phyloP scores from a whole-genome alignment of 2,113 vertebrate species.

The Labeo catla region DNA sequence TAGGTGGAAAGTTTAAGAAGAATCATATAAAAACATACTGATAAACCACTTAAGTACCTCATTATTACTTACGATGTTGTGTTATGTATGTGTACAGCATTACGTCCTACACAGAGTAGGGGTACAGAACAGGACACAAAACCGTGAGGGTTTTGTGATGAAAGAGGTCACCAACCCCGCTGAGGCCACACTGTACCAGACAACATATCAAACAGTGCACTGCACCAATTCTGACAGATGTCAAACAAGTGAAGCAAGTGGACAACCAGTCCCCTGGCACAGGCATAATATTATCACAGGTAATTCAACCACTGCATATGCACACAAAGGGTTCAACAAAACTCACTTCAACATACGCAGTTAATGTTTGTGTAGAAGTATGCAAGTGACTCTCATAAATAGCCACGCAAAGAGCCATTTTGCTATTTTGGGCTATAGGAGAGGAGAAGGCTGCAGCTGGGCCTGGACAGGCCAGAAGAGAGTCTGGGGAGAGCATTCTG shows the following conservation, averaged over 20 bases:
- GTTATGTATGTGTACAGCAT: slow-evolving; percentile 36
- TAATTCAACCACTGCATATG: neutral
- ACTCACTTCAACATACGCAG: neutral
- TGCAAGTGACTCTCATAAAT: neutral
- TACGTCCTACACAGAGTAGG: slow-evolving; percentile 37
- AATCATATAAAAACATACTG: neutral
- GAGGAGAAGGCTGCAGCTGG: slow-evolving; percentile 18
- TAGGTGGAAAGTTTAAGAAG: slow-evolving; percentile 7
- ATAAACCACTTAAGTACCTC: neutral
- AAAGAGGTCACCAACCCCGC: slow-evolving; percentile 60
- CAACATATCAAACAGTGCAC: slow-evolving; percentile 52
- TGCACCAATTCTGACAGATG: rapidly evolving
- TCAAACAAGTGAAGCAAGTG: neutral
- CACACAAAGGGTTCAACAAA: neutral
- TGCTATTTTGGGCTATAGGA: slow-evolving; percentile 54
- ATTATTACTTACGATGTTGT: neutral
- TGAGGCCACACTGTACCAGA: slow-evolving; percentile 27
- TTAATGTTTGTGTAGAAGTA: neutral
- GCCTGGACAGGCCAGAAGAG: slow-evolving; percentile 23
- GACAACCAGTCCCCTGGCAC: slow-evolving; percentile 59
- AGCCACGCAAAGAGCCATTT: neutral
- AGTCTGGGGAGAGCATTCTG: slow-evolving; percentile 52
- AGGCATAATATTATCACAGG: slow-evolving; percentile 69
- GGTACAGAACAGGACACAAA: slow-evolving; percentile 49
- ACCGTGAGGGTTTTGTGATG: slow-evolving; percentile 49